Base-by-base conservation (phyloP, 2,888 invertebrate species). In the Drosophila antonietae region DNA sequence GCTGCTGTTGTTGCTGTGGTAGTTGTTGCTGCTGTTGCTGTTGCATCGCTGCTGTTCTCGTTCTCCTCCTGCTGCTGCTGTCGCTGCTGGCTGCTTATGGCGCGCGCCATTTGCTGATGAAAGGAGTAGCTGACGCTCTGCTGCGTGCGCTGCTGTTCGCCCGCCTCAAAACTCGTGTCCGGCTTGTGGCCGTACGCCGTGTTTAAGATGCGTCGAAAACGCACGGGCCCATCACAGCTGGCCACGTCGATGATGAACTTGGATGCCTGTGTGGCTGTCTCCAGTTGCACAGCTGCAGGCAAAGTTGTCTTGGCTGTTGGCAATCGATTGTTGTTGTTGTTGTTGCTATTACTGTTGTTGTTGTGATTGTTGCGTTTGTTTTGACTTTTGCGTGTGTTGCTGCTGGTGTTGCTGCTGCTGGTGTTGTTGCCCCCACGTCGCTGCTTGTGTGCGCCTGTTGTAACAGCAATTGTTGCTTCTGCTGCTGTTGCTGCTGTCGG, bases 181-280 rank as follows among this genome's bases (percentile, higher is more conserved):
- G 93, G 94, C 92, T 73, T 93, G 43, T 91, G 91, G 3, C 93
- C 95, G 93, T 97, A 98, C 68, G 97, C 96, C 57, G 95, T 95
- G 93, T 98, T 98, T 3, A 97, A 93, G 3, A 98, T 97, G 2
- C 97, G 94, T 83, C 97, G 96, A 93, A 98, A 96, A 33, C 96
- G 94, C 0, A 98, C 97, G 0, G 98, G 98, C 0, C 98, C 98
- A 92, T 98, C 98, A 92, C 98, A 98, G 74, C 96, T 97, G 0
- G 97, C 98, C n/a, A 97, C 95, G 92, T 98, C 97, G 70, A 97
- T 93, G 2, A 97, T 95, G 0, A 96, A 95, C 90, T 94, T 95
- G 5, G 84, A 61, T 5, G 75, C 52, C 3, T 66, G 46, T 7
- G 74, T 39, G 15, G 76, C 59, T 53, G 78, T 56, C 39, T 82